Percentiles rank a stretch among this genome's conserved stretches.
These are phyloP conservation scores for Microtus ochrogaster DNA, from an alignment of 2,113 vertebrate species.

Conservation along the genomic window DNA sequence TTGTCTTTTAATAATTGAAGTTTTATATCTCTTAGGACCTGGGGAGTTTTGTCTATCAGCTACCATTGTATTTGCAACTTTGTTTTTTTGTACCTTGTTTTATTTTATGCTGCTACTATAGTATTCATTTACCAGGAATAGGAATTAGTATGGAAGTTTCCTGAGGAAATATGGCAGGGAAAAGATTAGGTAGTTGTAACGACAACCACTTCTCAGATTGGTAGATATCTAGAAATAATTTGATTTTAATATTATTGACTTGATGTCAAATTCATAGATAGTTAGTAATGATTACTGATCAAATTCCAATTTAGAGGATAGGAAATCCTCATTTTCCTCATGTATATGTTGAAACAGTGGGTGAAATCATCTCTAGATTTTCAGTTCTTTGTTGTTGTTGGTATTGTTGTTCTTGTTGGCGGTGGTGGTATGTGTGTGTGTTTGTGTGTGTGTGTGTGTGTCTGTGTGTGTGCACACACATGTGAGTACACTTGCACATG, in stretches of 20 bases:
- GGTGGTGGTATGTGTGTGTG: not conserved
- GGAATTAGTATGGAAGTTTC: not conserved
- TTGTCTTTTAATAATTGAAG: not conserved
- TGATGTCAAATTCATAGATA: not conserved
- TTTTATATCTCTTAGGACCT: not conserved
- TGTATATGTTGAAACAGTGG: not conserved
- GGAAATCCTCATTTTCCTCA: not conserved
- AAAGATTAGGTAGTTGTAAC: slow-evolving; percentile 1
- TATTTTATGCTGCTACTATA: not conserved
- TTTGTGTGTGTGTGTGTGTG: not conserved
- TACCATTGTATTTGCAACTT: slow-evolving; percentile 15
- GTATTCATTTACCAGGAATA: not conserved
- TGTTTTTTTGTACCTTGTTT: not conserved
- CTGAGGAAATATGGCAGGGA: not conserved
- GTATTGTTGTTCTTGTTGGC: not conserved
- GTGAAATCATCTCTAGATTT: not conserved
- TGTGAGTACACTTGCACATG: not conserved
- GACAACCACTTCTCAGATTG: slow-evolving; percentile 22
- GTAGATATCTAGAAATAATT: not conserved
- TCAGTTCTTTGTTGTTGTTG: not conserved
- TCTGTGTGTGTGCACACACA: not conserved
- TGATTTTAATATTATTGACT: not conserved
- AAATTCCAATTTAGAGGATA: not conserved
- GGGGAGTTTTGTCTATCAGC: slow-evolving; percentile 17
- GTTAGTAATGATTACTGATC: not conserved